Base-by-base conservation (phyloP, 1,140 invertebrate genomes). In the Hylyphantes graminicola region DNA sequence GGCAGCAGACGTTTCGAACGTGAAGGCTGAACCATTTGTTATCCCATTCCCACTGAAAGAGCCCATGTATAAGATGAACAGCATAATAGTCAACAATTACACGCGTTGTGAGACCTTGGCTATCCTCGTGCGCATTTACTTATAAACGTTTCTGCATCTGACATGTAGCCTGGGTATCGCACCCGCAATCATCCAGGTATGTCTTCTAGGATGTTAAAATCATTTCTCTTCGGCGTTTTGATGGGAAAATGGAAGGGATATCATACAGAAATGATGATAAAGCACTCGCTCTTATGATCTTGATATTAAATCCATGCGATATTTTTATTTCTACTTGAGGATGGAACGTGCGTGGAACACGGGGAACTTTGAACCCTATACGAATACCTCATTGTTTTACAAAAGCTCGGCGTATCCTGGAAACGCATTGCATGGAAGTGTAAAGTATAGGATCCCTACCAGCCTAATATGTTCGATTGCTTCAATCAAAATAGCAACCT, bases 11-110 rank as follows among this genome's bases (percentile, higher is more conserved):
- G 77, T 70, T 70, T 68, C 61, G 53, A 80, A 35, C 53, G 53
- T 48, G 64, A 70, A 70, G 77, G 63, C 50, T 80, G 51, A 67
- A 80, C 63, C 53, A 80, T 80, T 80, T 80, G 77, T 80, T 80
- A 80, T 65, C 77, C 68, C 51, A 70, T 55, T 48, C 67, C 19
- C 53, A 21, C 53, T 54, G 21, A 67, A 19, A 54, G 64, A 19
- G 35, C 15, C 54, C n/a, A 48, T 61, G 65, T 80, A 21, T 54
- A 80, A 65, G 77, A 80, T 80, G 77, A 80, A 80, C 77, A 70
- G 55, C 65, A 80, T 80, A 80, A 80, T 80, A 70, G 77, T 80
- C 77, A 80, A 70, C 77, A 80, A 80, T 80, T 80, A 80, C 77
- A 80, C 63, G 77, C 77, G 70, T 80, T 80, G 70, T 80, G 50